Base-by-base conservation (phyloP, 1,140 invertebrate genomes). In the Dendrolimus kikuchii region DNA sequence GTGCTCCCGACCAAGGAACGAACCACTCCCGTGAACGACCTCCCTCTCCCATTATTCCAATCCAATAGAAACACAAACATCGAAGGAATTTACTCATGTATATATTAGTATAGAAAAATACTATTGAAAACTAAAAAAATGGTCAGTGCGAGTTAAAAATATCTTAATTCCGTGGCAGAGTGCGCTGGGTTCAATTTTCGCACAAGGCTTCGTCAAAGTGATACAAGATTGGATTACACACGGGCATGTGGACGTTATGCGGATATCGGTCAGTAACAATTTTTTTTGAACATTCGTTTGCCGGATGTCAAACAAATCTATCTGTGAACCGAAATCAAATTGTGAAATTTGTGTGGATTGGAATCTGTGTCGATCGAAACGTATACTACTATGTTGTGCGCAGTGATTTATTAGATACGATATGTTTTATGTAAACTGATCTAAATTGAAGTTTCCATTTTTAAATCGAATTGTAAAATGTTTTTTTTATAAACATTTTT, bases 221-320 rank as follows among this genome's bases (percentile, higher is more conserved):
- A 71, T 71, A 68, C 62, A 67, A 68, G 70, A 81, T 81, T 81
- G 68, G 75, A 79, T 79, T 77, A 79, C 70, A 59, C 66, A 51
- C 68, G 64, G 59, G 38, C 63, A 62, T 58, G 62, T 60, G 65
- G 62, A 66, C 57, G 38, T 46, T 43, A 53, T 42, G 54, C 60
- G 58, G 56, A 60, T 52, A 49, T 58, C 62, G 61, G 58, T 47
- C 53, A 46, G 58, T 64, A 62, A 64, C 64, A 61, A 62, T 68
- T 70, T 77, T n/a, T 69, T 60, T 56, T 62, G 53, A 66, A 61
- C 71, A 67, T 79, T 75, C 75, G 71, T 74, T 84, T 79, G 66
- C 66, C 59, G 63, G 62, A 77, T 69, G 71, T 79, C 78, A 82
- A 80, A 81, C 71, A 77, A 68, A 77, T 71, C 23, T 23, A 23